Percentiles rank a stretch among this genome's conserved stretches.
Conservation (phyloP, 1,140 invertebrate species). For the Pollicipes pollicipes region DNA sequence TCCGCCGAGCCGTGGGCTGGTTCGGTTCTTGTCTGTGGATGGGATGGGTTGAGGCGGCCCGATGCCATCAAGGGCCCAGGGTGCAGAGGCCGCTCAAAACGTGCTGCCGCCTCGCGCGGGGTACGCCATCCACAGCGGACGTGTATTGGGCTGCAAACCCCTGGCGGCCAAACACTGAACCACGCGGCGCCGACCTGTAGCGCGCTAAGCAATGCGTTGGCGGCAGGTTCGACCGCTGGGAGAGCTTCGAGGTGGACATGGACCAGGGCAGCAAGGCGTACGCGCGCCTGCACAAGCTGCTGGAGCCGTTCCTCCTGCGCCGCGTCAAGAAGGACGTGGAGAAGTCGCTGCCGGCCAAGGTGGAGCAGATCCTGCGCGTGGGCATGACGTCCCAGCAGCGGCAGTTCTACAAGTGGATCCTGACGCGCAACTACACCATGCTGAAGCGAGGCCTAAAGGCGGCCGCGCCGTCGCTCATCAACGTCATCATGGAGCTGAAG, state of each 20-base stretch:
- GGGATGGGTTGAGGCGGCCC: no score
- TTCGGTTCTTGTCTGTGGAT: no score
- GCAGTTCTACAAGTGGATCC: constrained; percentile 98
- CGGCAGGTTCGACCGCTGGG: constrained; percentile 63
- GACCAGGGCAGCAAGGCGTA: constrained; percentile 59
- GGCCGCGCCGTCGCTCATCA: constrained; percentile 80
- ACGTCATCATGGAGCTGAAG: constrained; percentile 97
- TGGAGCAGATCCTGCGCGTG: constrained; percentile 93
- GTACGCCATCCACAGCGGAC: no score
- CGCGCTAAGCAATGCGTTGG: no score
- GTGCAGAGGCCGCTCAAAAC: no score
- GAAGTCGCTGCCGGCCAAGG: constrained; percentile 91
- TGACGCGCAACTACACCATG: constrained; percentile 95
- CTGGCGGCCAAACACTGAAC: no score
- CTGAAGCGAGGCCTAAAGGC: constrained; percentile 83
- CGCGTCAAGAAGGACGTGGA: constrained; percentile 98
- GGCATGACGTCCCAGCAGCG: constrained; percentile 95
- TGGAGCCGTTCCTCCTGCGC: constrained; percentile 85
- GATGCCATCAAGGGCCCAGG: no score
- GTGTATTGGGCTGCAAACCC: no score
- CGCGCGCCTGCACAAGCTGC: constrained; percentile 75
- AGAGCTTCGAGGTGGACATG: constrained; percentile 84
- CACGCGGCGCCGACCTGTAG: no score
- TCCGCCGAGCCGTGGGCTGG: no score
- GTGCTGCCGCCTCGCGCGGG: no score